Evolutionary conservation across 1,140 invertebrate genomes (phyloP), one percentile per base, ranked within the genome.

Genomic region (Musca domestica): DNA sequence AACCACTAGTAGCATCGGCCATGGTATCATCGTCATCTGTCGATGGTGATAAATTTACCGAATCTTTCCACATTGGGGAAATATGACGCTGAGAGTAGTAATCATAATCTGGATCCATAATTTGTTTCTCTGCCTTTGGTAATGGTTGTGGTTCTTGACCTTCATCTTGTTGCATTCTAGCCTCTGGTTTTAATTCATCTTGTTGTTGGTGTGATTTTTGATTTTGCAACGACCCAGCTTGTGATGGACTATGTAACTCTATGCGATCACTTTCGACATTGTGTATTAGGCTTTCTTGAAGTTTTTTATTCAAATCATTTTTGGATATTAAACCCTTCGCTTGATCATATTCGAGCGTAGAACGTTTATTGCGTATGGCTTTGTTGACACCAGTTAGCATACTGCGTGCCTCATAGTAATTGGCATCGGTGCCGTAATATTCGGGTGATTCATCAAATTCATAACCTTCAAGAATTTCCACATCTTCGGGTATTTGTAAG

Each of bases 401-500:
- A 25, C 67, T 69, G 14, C 69, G 34, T 15, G 71, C 71, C 22
- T 72, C 71, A 30, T 70, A 72, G 46, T 70, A 72, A 30, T 65
- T 69, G 19, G 48, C 41, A 61, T 72, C 69, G 15, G 54, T 65
- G 2, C 52, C 25, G 47, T 69, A 70, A 34, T 65, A 69, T 56
- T 72, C 71, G 3, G 71, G 69, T 23, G 65, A 66, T 6, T 68
- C 69, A 46, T 70, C 69, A 22, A 68, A 72, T 27, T 70, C 56
- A 61, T 69, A 72, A n/a, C 71, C 71, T 46, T 72, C 71, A 25
- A 72, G 69, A 30, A 72, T 70, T 67, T 72, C 71, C 12, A 70
- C 69, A 61, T 72, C 71, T 63, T 70, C 47, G 5, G 71, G 71
- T 67, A 72, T 70, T 22, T 69, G 66, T 61, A 70, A 51, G 6